Conservation (phyloP, 2,888 invertebrate genomes). For the Argynnis bischoffii region DNA sequence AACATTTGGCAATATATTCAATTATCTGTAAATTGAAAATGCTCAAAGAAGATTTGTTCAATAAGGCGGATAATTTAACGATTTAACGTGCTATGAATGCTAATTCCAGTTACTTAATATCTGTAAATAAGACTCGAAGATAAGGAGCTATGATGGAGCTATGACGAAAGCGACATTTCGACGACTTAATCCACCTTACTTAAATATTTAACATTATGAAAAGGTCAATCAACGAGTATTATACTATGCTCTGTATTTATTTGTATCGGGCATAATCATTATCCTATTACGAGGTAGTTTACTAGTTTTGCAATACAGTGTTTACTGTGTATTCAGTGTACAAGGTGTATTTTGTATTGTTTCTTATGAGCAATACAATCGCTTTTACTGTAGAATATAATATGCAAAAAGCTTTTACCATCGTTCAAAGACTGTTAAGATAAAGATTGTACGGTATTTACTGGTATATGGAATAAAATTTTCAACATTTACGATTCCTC, state of each 20-base stretch:
- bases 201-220: constrained; percentile 27
- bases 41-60: constrained; percentile 45
- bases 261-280: constrained; percentile 22
- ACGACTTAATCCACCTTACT: constrained; percentile 49
- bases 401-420: too few relatives aligned
- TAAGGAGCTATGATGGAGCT: constrained; percentile 44
- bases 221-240: constrained; percentile 31
- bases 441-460: too few relatives aligned
- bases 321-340: too few relatives aligned
- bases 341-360: too few relatives aligned
- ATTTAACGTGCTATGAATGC: constrained; percentile 56
- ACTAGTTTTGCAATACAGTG: not conserved
- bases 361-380: too few relatives aligned
- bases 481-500: too few relatives aligned
- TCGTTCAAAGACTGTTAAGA: too few relatives aligned
- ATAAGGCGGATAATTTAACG: constrained; percentile 59
- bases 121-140: constrained; percentile 54
- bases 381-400: too few relatives aligned
- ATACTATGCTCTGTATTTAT: constrained; percentile 19
- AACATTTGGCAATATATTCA: not conserved
- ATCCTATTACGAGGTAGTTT: constrained; percentile 11
- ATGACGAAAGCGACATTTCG: constrained; percentile 47
- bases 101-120: constrained; percentile 53
- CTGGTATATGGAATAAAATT: too few relatives aligned
- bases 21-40: not conserved